Conservation (phyloP, 2,113 vertebrate genomes). For the Megaceryle torquata region DNA sequence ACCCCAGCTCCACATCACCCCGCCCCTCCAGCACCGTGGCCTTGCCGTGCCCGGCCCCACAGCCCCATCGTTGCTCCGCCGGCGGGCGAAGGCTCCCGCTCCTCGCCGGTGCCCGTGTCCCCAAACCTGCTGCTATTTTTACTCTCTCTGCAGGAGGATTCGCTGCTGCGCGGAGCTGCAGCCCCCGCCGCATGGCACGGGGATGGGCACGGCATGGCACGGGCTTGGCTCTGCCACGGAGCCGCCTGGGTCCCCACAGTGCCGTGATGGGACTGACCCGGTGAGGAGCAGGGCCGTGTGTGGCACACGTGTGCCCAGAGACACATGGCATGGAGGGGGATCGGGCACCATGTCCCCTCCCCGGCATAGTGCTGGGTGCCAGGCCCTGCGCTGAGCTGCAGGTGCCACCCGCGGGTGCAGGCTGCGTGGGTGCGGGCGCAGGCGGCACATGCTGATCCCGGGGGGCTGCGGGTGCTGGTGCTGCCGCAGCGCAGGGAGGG, state of each 20-base stretch:
- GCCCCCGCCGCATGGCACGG: conserved; percentile 19
- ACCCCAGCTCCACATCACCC: background rate
- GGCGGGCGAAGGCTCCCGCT: background rate
- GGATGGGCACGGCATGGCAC: background rate
- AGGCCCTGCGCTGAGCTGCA: background rate
- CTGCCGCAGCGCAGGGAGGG: conserved; percentile 27
- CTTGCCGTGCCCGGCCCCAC: background rate
- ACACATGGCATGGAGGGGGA: background rate
- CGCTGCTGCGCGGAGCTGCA: conserved; percentile 25
- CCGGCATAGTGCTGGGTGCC: background rate
- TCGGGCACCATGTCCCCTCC: background rate
- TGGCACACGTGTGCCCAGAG: background rate
- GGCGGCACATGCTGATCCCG: background rate
- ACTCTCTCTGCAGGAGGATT: conserved; percentile 46
- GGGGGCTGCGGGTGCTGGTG: conserved; percentile 46
- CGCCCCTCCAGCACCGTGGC: background rate
- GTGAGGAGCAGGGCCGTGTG: background rate
- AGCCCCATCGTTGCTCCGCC: background rate
- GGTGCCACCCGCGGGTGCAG: background rate
- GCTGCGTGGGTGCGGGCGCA: background rate
- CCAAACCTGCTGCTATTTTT: conserved; percentile 78
- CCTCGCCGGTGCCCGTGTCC: conserved; percentile 20
- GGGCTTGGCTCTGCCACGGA: background rate
- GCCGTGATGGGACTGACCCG: background rate
- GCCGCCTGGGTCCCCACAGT: background rate